Evolutionary conservation across 2,797 vertebrate species (phyloP).

Genomic region (Diglossa cyanea): DNA sequence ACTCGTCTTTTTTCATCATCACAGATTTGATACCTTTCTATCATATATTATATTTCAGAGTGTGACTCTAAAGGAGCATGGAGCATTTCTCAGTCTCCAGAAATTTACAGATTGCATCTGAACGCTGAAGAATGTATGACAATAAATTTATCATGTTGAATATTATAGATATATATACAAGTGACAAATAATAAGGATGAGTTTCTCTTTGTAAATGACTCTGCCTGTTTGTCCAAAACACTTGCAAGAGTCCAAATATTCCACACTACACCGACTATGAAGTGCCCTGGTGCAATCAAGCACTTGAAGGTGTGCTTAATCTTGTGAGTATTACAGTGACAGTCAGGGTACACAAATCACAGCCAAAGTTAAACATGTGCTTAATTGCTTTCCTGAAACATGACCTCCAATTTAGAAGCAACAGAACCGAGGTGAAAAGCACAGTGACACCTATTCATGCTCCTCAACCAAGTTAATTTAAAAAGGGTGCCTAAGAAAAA

Average conservation of each 20-base stretch:
- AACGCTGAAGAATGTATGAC: background rate
- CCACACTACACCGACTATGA: background rate
- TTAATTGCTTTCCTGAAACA: slow-evolving; percentile 29
- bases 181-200: background rate
- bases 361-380: background rate
- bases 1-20: background rate
- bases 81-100: background rate
- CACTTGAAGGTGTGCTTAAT: background rate
- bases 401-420: background rate
- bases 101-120: background rate
- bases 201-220: background rate
- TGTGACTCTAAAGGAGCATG: background rate
- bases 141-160: background rate
- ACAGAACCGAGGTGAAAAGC: background rate
- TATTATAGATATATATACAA: background rate
- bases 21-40: background rate
- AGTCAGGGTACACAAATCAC: background rate
- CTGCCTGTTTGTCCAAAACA: background rate
- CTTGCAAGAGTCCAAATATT: background rate
- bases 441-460: background rate
- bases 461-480: background rate
- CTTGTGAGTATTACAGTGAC: background rate
- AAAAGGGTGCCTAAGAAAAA: background rate
- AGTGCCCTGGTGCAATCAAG: background rate
- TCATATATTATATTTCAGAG: background rate